A percentile compares a stretch with the other conserved stretches of the same genome.
Conservation (phyloP, 1,140 invertebrate species). For the Ctenoplectra terminalis region DNA sequence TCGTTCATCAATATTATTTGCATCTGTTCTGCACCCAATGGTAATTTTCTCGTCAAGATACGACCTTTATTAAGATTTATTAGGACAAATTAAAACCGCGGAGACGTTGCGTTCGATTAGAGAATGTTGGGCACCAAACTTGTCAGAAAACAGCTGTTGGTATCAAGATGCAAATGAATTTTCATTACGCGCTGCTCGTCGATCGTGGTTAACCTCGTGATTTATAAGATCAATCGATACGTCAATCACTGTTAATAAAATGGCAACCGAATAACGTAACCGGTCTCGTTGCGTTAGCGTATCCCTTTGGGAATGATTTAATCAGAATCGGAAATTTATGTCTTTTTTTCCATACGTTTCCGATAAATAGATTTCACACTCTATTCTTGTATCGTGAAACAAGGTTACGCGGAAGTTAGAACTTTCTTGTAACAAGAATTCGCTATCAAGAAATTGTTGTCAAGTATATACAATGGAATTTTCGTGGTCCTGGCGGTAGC, state of each 20-base stretch:
- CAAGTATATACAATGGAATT: constrained; percentile 16
- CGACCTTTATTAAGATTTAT: background rate
- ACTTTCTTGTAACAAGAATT: background rate
- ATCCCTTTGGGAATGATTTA: background rate
- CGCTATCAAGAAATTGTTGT: background rate
- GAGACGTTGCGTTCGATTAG: background rate
- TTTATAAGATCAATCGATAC: background rate
- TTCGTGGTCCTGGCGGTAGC: constrained; percentile 12
- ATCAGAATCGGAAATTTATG: background rate
- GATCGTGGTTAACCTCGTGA: background rate
- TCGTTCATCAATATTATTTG: background rate
- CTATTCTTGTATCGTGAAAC: background rate
- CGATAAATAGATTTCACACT: too few relatives aligned
- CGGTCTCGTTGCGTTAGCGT: too few relatives aligned
- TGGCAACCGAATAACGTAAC: too few relatives aligned
- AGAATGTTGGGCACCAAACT: too few relatives aligned
- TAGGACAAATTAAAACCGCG: constrained; percentile 2
- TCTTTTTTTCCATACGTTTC: too few relatives aligned
- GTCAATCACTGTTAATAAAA: background rate
- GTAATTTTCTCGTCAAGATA: constrained; percentile 9
- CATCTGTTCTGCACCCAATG: background rate
- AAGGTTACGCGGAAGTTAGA: background rate
- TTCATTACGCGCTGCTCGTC: constrained; percentile 4
- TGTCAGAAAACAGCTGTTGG: too few relatives aligned
- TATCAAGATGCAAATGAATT: background rate